Evolutionary conservation across 2,888 invertebrate genomes (phyloP), one percentile per base, ranked within the genome.

Genomic region (Marronus borbonicus): DNA sequence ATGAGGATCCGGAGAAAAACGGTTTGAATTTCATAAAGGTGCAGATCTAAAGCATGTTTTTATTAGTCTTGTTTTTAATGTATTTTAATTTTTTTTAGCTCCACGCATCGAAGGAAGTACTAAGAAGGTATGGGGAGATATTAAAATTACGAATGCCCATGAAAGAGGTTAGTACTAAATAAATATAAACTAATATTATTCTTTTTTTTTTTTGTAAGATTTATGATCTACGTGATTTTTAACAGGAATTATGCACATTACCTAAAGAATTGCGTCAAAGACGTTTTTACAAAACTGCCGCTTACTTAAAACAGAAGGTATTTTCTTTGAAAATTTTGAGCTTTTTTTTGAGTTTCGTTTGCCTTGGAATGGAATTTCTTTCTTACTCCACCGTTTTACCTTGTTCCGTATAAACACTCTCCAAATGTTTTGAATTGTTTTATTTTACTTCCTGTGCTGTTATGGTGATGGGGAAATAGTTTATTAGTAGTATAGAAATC

Each of bases 111-210:
- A 89, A 92, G 83, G 92, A 94, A 85, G 96, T 98, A 5, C 89
- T 98, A 72, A 91, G 94, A 82, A 92, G 96, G 83, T 98, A 98
- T 89, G 94, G 96, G 80, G 98, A 98, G 89, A 95, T 97, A 84
- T 91, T 98, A 83, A 97, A 98, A 88, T 90, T 98, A 31, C 92
- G 97, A 86, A 94, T 98, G 95, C 97, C 98, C 2, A 98, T 98
- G 96, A 96, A 94, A 91, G 94, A 94, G 91, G 93, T 95, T 86
- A 85, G 85, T 80, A 20, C 20, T 44, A 8, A 20, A 20, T 24
- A 20, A 14, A 68, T 5, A n/a, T 50, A 17, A n/a, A 28, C 31
- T 55, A 50, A 28, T 31, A 17, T 17, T 17, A 77, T 76, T 78
- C 60, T 24, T 24, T 24, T 24, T 1, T 36, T 36, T 77, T 79